Evolutionary conservation across 2,797 vertebrate genomes (phyloP), one percentile per base, ranked within the genome.

Genomic region (Cichlasoma orientale): DNA sequence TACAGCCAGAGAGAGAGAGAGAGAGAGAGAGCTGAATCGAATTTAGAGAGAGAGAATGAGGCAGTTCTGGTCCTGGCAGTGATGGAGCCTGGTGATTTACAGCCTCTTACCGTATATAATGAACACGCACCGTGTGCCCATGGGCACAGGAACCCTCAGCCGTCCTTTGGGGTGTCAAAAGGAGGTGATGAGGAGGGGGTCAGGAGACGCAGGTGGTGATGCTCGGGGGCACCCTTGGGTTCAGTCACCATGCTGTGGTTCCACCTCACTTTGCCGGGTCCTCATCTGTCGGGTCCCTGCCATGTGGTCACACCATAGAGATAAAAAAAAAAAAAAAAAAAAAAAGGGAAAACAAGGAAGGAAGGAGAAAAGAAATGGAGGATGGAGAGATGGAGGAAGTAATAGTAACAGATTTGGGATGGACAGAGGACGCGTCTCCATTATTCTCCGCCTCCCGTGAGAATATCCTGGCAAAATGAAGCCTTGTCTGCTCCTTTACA

Each of bases 61-160:
- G 74, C 82, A 86, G 90, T 93, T 89, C 87, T 81, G 93, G 93
- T 89, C 80, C 93, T 96, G 95, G 96, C 96, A 94, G 93, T 95
- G 96, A 96, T 92, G 93, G 93, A 95, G 94, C 85, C 88, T 23
- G 73, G 89, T 95, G 95, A 96, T 96, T 96, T 96, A 95, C 93
- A 86, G 90, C 91, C 92, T 93, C 95, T 94, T 94, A 91, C 94
- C 90, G 89, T 93, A 90, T 93, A 95, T 94, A 96, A 96, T 95
- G 95, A 96, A 94, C 93, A 93, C 89, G 87, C 94, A 92, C 87
- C 89, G 90, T 77, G 88, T 86, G 91, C 89, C 77, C 86, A 75
- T 76, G 84, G 92, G 89, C 89, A 83, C 50, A 84, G 63, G 79
- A 89, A 83, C 88, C 91, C 92, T 84, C 69, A 79, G 88, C 90